Percentiles rank a stretch among this genome's conserved stretches.
phyloP scores from a whole-genome alignment of 2,888 invertebrate genomes.

The Empis livida region DNA sequence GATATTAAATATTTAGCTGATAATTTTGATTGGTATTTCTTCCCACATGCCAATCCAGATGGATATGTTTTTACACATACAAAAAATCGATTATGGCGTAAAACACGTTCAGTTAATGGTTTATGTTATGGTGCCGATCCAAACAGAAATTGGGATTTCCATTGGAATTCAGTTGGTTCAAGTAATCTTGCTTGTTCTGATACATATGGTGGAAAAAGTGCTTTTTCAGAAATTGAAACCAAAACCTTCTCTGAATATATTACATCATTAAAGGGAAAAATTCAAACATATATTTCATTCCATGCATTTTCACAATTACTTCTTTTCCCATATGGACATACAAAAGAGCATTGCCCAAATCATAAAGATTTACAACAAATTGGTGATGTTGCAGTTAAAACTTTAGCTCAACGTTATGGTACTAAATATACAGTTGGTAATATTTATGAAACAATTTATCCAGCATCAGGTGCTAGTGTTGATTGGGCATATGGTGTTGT shows the following conservation, averaged over 20 bases:
- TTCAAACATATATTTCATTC: slow-evolving; percentile 53
- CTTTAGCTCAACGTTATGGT: slow-evolving; percentile 29
- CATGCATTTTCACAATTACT: slow-evolving; percentile 63
- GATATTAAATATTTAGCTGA: slow-evolving; percentile 39
- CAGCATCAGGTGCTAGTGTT: slow-evolving; percentile 44
- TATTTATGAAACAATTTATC: slow-evolving; percentile 38
- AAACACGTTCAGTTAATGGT: slow-evolving; percentile 40
- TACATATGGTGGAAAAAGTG: slow-evolving; percentile 48
- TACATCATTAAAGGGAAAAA: slow-evolving; percentile 34
- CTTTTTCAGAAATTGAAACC: slow-evolving; percentile 61
- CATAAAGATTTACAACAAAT: slow-evolving; percentile 37
- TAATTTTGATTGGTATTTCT: slow-evolving; percentile 57
- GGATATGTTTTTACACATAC: slow-evolving; percentile 57
- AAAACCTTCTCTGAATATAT: slow-evolving; percentile 43
- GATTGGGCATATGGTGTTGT: slow-evolving; percentile 50
- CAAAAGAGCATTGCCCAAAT: slow-evolving; percentile 38
- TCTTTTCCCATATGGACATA: slow-evolving; percentile 51
- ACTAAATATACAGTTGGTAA: slow-evolving; percentile 36
- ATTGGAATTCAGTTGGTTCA: slow-evolving; percentile 49
- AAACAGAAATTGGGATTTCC: slow-evolving; percentile 64
- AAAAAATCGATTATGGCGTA: slow-evolving; percentile 49
- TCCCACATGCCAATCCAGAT: slow-evolving; percentile 65
- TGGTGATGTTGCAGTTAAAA: slow-evolving; percentile 20
- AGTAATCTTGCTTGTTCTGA: slow-evolving; percentile 46
- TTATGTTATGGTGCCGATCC: slow-evolving; percentile 54